Evolutionary conservation across 2,888 invertebrate species (phyloP), one percentile per base, ranked within the genome.

Genomic region (Meandrusa payeni): DNA sequence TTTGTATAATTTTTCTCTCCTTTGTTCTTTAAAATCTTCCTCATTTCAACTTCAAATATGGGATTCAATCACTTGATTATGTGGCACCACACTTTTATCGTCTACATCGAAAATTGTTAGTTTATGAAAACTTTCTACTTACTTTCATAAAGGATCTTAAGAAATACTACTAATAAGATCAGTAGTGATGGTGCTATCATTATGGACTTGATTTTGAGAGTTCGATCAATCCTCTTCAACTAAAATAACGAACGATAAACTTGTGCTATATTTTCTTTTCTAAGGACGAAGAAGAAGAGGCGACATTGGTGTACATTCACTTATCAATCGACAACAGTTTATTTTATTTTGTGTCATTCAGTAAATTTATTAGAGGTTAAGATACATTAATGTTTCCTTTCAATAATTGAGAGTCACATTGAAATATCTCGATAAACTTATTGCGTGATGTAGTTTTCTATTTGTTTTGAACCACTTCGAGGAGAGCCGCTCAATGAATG

Each of bases 231-330:
- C 26, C 6, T 46, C 34, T 40, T 44, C 46, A 40, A 32, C 45
- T 27, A 47, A 23, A 44, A 42, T 51, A 52, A 52, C 31, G 52
- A 61, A 55, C 55, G 48, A 69, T 77, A 76, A 70, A 78, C 49
- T 55, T 70, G 66, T 75, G 65, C 53, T 66, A 55, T 72, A 48
- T 76, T 82, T 81, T 82, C 70, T 83, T 78, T 75, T 72, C 64
- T 39, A 76, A 81, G 79, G 80, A 53, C 33, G 64, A 65, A 66
- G 68, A 69, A 56, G 67, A 61, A 50, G 58, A 59, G 46, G 51
- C 52, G 50, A 57, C 55, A 26, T 19, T 26, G 41, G 38, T 34
- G 41, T 39, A 41, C 51, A 28, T 45, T 59, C 41, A 51, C 51
- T 29, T 28, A 22, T 10, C 31, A n/a, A 38, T 27, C 56, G 52